These are phyloP conservation scores for Clinocottus analis DNA, from an alignment of 2,113 vertebrate species.

Conservation along the genomic window DNA sequence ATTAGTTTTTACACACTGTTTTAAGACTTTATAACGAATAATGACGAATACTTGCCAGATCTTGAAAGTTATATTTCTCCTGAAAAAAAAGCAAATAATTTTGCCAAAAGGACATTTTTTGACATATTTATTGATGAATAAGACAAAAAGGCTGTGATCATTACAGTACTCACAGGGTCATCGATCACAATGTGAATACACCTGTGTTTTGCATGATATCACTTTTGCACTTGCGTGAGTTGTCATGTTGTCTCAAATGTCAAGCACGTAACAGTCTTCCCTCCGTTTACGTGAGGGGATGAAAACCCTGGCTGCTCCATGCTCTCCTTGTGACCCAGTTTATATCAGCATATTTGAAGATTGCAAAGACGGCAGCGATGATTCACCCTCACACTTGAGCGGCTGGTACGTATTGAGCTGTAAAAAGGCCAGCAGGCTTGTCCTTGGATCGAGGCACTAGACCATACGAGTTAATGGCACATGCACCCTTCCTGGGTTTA, in stretches of 20 bases:
- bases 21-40: too few species aligned
- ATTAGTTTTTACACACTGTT: too few species aligned
- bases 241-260: conserved; percentile 26
- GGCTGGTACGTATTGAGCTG: conserved; percentile 40
- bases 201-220: neutral
- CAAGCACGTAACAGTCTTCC: conserved; percentile 22
- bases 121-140: too few species aligned
- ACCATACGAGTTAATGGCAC: conserved; percentile 55
- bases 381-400: conserved; percentile 50
- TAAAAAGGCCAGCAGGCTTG: conserved; percentile 48
- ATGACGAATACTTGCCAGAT: too few species aligned
- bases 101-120: too few species aligned
- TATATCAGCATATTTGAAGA: conserved; percentile 15
- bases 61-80: too few species aligned
- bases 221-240: neutral
- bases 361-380: conserved; percentile 37
- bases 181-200: too few species aligned
- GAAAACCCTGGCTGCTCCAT: conserved; percentile 29
- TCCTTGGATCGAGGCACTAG: conserved; percentile 54
- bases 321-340: conserved; percentile 18
- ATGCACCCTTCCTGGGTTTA: conserved; percentile 32
- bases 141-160: too few species aligned
- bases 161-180: too few species aligned
- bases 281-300: conserved; percentile 8
- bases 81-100: too few species aligned